Conservation (phyloP, 2,797 vertebrate genomes). For the Simalia tracyae region DNA sequence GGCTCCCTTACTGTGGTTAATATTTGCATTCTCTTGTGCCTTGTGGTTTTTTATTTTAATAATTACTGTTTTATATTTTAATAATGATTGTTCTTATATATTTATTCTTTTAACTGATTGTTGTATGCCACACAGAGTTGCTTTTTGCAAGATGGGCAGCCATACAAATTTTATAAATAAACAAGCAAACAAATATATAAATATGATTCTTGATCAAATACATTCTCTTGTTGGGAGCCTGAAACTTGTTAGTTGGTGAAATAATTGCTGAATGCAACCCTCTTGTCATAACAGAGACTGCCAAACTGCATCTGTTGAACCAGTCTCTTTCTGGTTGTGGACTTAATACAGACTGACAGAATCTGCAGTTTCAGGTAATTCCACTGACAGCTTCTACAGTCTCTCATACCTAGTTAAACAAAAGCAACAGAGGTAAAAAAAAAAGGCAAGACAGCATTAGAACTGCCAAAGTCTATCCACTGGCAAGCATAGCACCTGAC, state of each 20-base stretch:
- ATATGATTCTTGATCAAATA: not conserved
- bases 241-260: not conserved
- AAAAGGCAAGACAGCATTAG: slow-evolving; percentile 7
- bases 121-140: too few relatives aligned
- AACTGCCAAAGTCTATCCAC: not conserved
- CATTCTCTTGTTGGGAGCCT: not conserved
- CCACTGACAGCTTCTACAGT: slow-evolving; percentile 52
- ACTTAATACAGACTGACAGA: slow-evolving; percentile 60
- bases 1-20: too few relatives aligned
- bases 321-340: slow-evolving; percentile 32
- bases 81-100: too few relatives aligned
- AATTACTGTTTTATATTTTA: too few relatives aligned
- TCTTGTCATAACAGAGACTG: slow-evolving; percentile 3
- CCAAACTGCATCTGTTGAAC: slow-evolving; percentile 27
- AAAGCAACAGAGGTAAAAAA: slow-evolving; percentile 23
- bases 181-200: not conserved
- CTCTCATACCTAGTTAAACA: slow-evolving; percentile 55
- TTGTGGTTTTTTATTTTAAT: too few relatives aligned
- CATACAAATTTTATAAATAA: not conserved
- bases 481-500: not conserved
- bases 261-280: not conserved
- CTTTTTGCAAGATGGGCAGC: too few relatives aligned
- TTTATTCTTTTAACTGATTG: too few relatives aligned
- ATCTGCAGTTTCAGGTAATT: slow-evolving; percentile 48
- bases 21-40: too few relatives aligned